phyloP scores from a whole-genome alignment of 30 jellyfish, hydroid and myxozoan genomes.

The Cassiopea andromeda region DNA sequence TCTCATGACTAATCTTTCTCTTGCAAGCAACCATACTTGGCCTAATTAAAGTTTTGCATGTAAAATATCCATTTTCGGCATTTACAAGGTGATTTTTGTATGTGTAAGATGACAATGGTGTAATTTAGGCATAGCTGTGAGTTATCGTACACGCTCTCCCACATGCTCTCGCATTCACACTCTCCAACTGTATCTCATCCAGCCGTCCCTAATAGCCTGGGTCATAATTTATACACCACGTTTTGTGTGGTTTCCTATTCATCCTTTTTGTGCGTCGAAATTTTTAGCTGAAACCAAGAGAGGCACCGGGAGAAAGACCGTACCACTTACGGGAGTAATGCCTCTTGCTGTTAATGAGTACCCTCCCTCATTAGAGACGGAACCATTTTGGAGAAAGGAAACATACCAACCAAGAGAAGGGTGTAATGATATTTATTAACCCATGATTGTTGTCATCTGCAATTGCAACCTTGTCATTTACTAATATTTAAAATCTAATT shows the following conservation, averaged over 20 bases:
- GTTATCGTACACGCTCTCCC: slow-evolving; percentile 73
- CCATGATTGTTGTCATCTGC: no score
- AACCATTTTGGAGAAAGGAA: background rate
- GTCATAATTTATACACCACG: slow-evolving; percentile 63
- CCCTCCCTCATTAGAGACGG: background rate
- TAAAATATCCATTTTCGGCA: slow-evolving; percentile 53
- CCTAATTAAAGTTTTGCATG: slow-evolving; percentile 15
- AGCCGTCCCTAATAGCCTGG: slow-evolving; percentile 9
- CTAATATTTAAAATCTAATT: background rate
- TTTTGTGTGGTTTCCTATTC: slow-evolving; percentile 40
- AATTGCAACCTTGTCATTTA: no score
- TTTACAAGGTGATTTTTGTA: slow-evolving; percentile 42
- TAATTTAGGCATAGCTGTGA: slow-evolving; percentile 84
- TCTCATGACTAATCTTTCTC: slow-evolving; percentile 5
- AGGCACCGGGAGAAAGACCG: background rate
- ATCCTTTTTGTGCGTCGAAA: slow-evolving; percentile 18
- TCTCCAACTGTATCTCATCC: slow-evolving; percentile 23
- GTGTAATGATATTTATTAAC: background rate
- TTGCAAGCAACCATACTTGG: slow-evolving; percentile 23
- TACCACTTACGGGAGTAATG: background rate
- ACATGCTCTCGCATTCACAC: slow-evolving; percentile 52
- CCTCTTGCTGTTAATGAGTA: background rate
- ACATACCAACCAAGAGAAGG: background rate
- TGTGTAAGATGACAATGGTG: slow-evolving; percentile 73
- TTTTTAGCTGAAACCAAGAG: background rate